A percentile compares a stretch with the other conserved stretches of the same genome.
phyloP scores from a whole-genome alignment of 2,113 vertebrate species.

The Mustela lutreola region DNA sequence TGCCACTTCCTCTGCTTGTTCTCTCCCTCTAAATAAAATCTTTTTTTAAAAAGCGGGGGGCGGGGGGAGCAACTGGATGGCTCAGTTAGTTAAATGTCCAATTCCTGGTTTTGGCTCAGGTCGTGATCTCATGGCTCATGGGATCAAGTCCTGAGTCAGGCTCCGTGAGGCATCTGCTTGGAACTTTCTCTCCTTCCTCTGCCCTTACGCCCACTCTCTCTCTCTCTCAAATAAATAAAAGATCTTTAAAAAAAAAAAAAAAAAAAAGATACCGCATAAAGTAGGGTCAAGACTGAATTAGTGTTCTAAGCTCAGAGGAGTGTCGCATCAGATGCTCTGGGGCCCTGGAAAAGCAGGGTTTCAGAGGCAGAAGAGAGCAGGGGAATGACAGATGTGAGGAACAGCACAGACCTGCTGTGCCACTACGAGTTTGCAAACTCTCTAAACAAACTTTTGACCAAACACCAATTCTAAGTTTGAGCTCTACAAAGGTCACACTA shows the following conservation, averaged over 20 bases:
- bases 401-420: neutral
- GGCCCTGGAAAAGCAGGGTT: neutral
- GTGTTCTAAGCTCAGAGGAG: neutral
- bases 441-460: neutral
- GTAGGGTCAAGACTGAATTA: neutral
- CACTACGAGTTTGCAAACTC: neutral
- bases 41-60: no score
- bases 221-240: neutral
- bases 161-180: neutral
- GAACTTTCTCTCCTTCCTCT: neutral
- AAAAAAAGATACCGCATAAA: neutral
- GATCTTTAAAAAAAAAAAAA: neutral
- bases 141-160: neutral
- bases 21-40: no score
- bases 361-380: neutral
- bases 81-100: neutral
- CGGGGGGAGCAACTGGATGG: neutral
- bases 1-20: no score
- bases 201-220: neutral
- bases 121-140: neutral
- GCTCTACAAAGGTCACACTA: neutral
- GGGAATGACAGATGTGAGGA: neutral
- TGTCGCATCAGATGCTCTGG: fast-evolving
- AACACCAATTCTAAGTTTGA: neutral
- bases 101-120: neutral